Conservation (phyloP, 2,888 invertebrate genomes). For the Nowickia ferox region DNA sequence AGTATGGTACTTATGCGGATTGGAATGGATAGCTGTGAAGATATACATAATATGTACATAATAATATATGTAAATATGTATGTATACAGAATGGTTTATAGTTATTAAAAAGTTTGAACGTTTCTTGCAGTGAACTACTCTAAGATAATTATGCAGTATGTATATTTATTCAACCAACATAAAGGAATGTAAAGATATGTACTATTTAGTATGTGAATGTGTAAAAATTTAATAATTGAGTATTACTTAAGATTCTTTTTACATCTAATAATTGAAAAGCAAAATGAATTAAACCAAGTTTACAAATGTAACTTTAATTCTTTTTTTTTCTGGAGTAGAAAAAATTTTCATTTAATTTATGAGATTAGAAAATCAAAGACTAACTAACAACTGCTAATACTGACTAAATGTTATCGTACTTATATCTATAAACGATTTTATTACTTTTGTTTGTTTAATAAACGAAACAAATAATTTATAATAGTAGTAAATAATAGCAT, state of each 20-base stretch:
- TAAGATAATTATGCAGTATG: not conserved
- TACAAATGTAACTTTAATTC: not conserved
- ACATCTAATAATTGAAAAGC: conserved; percentile 20
- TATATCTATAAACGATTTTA: conserved; percentile 7
- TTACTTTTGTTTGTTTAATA: not conserved
- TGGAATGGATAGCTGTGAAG: too few relatives aligned
- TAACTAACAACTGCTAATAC: conserved; percentile 15
- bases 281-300: conserved; percentile 16
- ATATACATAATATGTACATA: not conserved
- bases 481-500: conserved; percentile 35
- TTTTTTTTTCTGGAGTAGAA: not conserved
- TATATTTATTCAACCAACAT: conserved; percentile 25
- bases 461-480: conserved; percentile 7
- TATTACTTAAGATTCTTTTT: conserved; percentile 14
- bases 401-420: not conserved
- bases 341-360: conserved; percentile 5
- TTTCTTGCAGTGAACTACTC: conserved; percentile 45
- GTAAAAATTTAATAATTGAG: conserved; percentile 13
- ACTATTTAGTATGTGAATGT: conserved; percentile 30
- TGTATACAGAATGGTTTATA: not conserved
- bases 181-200: not conserved
- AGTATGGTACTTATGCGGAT: too few relatives aligned
- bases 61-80: too few relatives aligned
- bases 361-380: not conserved
- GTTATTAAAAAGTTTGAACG: conserved; percentile 1